Evolutionary conservation across 2,888 invertebrate genomes (phyloP).

Genomic region (Andrena trimmerana): DNA sequence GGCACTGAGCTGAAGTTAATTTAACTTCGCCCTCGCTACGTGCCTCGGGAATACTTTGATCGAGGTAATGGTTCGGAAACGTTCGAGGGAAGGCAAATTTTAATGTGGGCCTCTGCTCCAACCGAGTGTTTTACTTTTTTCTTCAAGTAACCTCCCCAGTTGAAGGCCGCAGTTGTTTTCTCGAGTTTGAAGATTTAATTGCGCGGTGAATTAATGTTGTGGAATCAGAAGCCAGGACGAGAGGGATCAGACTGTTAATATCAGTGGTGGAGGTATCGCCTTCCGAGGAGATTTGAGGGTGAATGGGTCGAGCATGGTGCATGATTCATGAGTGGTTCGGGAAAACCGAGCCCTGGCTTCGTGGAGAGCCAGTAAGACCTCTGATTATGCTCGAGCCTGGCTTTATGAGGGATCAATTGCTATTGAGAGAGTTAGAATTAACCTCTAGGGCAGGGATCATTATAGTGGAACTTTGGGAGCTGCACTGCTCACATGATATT

Average conservation of each 20-base stretch:
- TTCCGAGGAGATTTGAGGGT: neutral
- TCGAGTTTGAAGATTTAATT: too few species aligned
- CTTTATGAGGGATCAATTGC: slow-evolving; percentile 15
- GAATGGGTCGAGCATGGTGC: slow-evolving; percentile 9
- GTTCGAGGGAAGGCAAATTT: neutral
- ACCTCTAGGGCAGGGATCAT: neutral
- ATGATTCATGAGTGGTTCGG: slow-evolving; percentile 28
- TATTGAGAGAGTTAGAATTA: neutral
- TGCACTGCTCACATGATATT: neutral
- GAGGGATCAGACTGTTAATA: neutral
- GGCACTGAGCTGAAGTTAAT: slow-evolving; percentile 43
- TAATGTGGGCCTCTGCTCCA: neutral
- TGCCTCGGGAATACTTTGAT: slow-evolving; percentile 26
- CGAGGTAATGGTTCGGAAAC: slow-evolving; percentile 34
- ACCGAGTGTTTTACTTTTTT: neutral
- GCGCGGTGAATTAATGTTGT: neutral
- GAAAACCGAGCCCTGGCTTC: slow-evolving; percentile 13
- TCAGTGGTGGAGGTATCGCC: neutral
- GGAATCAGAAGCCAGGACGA: neutral
- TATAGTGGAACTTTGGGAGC: neutral
- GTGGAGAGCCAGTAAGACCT: slow-evolving; percentile 7
- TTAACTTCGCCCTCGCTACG: slow-evolving; percentile 39
- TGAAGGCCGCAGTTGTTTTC: too few species aligned
- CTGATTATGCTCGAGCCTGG: slow-evolving; percentile 11
- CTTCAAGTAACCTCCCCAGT: too few species aligned